phyloP scores from a whole-genome alignment of 2,888 invertebrate genomes.

The Harpagoxenus sublaevis region DNA sequence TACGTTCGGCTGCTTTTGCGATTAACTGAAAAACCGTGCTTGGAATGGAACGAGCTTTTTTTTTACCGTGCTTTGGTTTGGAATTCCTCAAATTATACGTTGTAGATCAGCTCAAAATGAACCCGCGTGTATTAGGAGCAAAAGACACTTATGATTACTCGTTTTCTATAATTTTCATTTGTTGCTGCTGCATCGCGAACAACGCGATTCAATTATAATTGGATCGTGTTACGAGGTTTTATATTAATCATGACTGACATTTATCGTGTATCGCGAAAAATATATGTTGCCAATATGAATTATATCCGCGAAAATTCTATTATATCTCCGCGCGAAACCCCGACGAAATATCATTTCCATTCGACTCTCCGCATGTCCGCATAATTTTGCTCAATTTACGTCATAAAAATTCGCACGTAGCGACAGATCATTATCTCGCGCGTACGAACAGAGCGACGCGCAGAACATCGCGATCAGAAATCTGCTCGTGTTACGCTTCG shows the following conservation, averaged over 20 bases:
- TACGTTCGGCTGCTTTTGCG: neutral
- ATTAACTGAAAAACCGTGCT: neutral
- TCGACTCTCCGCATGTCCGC: neutral
- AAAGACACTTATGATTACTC: neutral
- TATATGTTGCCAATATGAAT: conserved; percentile 24
- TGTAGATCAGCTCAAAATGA: neutral
- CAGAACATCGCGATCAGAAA: conserved; percentile 11
- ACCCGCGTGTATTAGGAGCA: neutral
- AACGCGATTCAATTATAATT: conserved; percentile 2
- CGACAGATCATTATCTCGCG: neutral
- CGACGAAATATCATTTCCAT: neutral
- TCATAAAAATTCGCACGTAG: conserved; percentile 25
- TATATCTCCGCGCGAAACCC: neutral
- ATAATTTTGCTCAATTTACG: conserved; percentile 23
- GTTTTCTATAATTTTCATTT: too few relatives aligned
- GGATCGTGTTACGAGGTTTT: conserved; percentile 1
- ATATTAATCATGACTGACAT: conserved; percentile 37
- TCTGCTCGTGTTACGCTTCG: neutral
- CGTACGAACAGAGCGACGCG: neutral
- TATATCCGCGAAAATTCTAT: conserved; percentile 17
- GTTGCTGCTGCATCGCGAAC: neutral
- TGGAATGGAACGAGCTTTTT: neutral
- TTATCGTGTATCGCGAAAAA: conserved; percentile 30
- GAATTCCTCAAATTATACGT: neutral
- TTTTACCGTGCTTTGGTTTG: neutral